Conservation (phyloP, 2,113 vertebrate genomes). For the Cephalopterus ornatus region DNA sequence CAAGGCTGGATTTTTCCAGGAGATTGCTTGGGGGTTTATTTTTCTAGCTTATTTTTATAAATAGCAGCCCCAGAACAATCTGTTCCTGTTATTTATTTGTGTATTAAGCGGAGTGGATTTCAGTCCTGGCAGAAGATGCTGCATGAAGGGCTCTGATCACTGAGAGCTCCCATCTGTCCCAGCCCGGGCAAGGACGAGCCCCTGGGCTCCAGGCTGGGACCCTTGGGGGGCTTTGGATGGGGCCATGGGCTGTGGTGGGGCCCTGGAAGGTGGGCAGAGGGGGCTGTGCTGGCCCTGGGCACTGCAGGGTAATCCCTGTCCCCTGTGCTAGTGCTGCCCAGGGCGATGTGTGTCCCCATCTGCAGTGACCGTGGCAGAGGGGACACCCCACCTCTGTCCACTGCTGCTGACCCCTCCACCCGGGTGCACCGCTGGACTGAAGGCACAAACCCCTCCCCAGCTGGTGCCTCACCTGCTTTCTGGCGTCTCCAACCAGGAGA, state of each 20-base stretch:
- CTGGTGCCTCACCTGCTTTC: background rate
- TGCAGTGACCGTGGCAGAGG: background rate
- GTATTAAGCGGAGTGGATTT: background rate
- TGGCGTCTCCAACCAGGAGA: background rate
- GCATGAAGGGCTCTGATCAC: background rate
- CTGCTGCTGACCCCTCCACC: background rate
- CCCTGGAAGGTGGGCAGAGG: background rate
- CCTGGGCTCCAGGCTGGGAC: accelerated
- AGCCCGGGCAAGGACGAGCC: background rate
- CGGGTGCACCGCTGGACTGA: too few species aligned
- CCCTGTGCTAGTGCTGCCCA: accelerated
- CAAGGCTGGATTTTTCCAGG: background rate
- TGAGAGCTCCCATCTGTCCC: background rate
- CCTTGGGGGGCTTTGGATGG: background rate
- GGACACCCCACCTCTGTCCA: background rate
- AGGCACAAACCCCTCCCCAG: background rate
- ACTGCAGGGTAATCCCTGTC: background rate
- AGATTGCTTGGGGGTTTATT: background rate
- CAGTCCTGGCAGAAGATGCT: background rate
- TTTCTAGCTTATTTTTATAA: background rate
- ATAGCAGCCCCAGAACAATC: conserved; percentile 6
- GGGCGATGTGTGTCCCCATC: background rate
- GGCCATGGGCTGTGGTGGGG: background rate
- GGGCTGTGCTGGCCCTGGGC: background rate
- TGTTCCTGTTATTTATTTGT: conserved; percentile 27